Evolutionary conservation across 1,140 invertebrate species (phyloP).

Genomic region (Eciton burchellii): DNA sequence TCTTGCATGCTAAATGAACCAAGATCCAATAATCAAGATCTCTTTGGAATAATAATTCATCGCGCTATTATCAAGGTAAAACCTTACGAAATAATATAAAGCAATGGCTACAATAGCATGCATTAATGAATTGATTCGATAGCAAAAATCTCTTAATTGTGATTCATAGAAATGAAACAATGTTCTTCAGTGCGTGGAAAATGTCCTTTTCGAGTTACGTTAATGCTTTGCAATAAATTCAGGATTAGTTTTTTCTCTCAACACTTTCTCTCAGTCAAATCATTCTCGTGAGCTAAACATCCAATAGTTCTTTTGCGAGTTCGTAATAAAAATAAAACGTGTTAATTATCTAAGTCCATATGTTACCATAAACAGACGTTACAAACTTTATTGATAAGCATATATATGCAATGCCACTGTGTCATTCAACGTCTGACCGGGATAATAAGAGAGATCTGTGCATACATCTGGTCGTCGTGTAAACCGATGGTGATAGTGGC

Average conservation of each 20-base stretch:
- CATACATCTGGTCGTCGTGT: neutral
- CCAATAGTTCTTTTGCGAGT: slow-evolving; percentile 96
- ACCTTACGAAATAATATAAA: slow-evolving; percentile 98
- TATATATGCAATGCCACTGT: too few species aligned
- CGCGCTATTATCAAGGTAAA: slow-evolving; percentile 97
- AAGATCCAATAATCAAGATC: slow-evolving; percentile 98
- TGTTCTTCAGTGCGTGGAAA: slow-evolving; percentile 93
- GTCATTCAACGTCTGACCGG: slow-evolving; percentile 50
- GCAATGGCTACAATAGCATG: slow-evolving; percentile 96
- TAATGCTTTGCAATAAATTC: slow-evolving; percentile 91
- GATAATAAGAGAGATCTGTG: slow-evolving; percentile 33
- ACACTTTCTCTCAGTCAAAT: slow-evolving; percentile 89
- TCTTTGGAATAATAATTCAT: slow-evolving; percentile 99
- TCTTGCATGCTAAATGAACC: slow-evolving; percentile 98
- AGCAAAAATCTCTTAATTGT: slow-evolving; percentile 96
- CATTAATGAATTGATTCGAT: slow-evolving; percentile 96
- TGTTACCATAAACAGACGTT: neutral
- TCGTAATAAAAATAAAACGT: slow-evolving; percentile 77
- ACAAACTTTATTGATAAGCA: too few species aligned
- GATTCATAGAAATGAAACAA: slow-evolving; percentile 94
- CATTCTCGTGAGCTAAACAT: slow-evolving; percentile 94
- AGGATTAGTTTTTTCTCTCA: slow-evolving; percentile 92
- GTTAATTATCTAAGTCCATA: slow-evolving; percentile 3
- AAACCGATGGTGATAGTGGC: neutral
- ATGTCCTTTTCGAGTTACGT: slow-evolving; percentile 87